Base-by-base conservation (phyloP, 2,113 vertebrate genomes). In the Thymallus thymallus region DNA sequence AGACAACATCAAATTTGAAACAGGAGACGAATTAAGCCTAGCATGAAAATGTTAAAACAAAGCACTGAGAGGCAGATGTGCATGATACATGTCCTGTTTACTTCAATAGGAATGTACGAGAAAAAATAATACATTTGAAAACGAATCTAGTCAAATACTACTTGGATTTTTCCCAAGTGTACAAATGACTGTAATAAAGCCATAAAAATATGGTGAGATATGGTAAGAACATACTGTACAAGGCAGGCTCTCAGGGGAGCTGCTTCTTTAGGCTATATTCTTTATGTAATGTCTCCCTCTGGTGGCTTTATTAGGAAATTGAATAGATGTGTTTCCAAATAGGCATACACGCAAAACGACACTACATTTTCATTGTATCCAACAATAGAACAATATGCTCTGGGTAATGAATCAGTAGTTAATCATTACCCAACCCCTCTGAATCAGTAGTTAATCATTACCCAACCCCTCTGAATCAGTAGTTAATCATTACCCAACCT, bases 271-370 rank as follows among this genome's bases (percentile, higher is more conserved):
- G 3, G 64, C 5, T 32, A 41, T 41, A 72, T 88, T 86, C 68
- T 20, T 82, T 78, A 86, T 75, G 80, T 68, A 84, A 91, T 86
- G 87, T 90, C 88, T 78, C 91, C 91, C 88, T 87, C 91, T 89
- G 86, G 85, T 89, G 91, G 84, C 41, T 20, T 41, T 58, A 62
- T 24, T 10, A 35, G 56, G n/a, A n/a, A 23, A 68, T 41, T 45
- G 12, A 74, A 68, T 61, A 9, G 23, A 69, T 14, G 5, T 51
- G 46, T 51, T 13, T 51, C 14, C 16, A 51, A 16, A 51, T 51
- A 51, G 46, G 10, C 9, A 3, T 13, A 48, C 46, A 13, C 12
- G 3, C 46, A 48, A 48, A 32, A 48, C 1, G 1, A 51, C 48
- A 16, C 9, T 6, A 45, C 16, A 14, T 51, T 4, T 18, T 18